Percentiles rank a stretch among this genome's conserved stretches.
These are phyloP conservation scores for Phalacrocorax carbo DNA, from an alignment of 2,113 vertebrate species.

Conservation along the genomic window DNA sequence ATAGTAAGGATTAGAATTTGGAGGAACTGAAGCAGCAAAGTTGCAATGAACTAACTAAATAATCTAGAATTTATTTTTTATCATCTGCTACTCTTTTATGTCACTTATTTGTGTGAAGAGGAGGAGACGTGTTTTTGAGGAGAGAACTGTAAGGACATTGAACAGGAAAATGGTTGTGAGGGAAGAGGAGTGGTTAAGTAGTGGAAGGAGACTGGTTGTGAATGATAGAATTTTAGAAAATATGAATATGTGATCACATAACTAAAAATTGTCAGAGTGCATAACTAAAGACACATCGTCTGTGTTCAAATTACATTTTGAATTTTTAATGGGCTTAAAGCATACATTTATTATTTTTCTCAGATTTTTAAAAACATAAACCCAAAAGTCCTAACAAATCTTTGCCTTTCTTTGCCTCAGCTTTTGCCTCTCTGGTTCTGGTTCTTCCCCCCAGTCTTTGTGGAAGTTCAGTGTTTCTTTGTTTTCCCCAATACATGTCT, in stretches of 20 bases:
- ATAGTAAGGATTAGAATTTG: neutral
- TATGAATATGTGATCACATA: neutral
- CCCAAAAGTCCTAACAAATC: neutral
- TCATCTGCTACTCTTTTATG: neutral
- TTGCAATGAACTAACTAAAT: neutral
- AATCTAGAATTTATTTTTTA: neutral
- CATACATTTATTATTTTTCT: neutral
- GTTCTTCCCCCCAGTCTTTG: neutral
- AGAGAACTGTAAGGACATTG: neutral
- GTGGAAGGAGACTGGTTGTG: neutral
- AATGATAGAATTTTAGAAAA: neutral
- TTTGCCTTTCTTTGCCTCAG: neutral
- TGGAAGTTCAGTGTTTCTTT: neutral
- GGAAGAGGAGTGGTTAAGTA: neutral
- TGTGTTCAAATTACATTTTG: neutral
- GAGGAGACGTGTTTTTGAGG: neutral
- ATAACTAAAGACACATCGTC: neutral
- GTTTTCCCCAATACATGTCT: neutral
- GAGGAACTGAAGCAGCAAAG: neutral
- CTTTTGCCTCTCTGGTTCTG: neutral
- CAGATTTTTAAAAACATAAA: neutral
- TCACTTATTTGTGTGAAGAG: neutral
- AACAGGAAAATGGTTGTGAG: neutral
- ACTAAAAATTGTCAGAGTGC: neutral
- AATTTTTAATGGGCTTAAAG: neutral